phyloP scores from a whole-genome alignment of 2,113 vertebrate species.

The pig (Sus scrofa) region T2T-Sscrofa CM000826.6:58279001-58279500 shows the following conservation, averaged over 20 bases:
- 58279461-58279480: background rate
- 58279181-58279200: too few species aligned
- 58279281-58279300: background rate
- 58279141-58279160: too few species aligned
- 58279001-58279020: background rate
- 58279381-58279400: rapidly evolving
- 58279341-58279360: background rate
- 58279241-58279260: background rate
- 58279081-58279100: background rate
- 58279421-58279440: too few species aligned
- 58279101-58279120: background rate
- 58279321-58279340: background rate
- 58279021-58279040: background rate
- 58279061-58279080: background rate
- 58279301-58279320: background rate
- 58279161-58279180: too few species aligned
- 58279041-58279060: rapidly evolving
- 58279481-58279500: background rate
- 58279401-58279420: background rate
- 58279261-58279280: background rate
- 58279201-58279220: too few species aligned
- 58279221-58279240: too few species aligned
- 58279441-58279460: background rate
- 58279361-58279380: background rate
- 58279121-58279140: too few species aligned